Evolutionary conservation across 2,888 invertebrate species (phyloP).

Genomic region (Pristionchus japonicus): DNA sequence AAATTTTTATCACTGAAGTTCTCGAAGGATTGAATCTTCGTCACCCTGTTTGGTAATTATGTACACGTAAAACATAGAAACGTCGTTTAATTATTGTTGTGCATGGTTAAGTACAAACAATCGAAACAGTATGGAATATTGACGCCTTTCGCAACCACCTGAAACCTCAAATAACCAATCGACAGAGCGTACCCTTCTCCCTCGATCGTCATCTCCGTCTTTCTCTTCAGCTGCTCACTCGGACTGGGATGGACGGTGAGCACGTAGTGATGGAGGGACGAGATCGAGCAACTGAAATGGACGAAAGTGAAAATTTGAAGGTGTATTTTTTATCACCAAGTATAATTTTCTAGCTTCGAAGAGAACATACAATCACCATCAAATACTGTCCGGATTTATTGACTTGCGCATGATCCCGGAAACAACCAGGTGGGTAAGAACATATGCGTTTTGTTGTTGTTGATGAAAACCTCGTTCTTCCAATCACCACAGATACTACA

Average conservation of each 20-base stretch:
- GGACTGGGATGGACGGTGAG: neutral
- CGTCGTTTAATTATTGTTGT: no score
- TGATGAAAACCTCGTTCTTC: neutral
- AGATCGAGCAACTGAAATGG: neutral
- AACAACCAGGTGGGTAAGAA: neutral
- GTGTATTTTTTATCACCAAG: no score
- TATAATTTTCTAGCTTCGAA: no score
- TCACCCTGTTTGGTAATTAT: no score
- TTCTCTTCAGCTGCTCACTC: neutral
- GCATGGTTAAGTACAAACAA: no score
- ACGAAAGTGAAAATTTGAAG: no score
- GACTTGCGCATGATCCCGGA: neutral
- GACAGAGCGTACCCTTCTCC: neutral
- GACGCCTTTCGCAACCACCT: neutral
- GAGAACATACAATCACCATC: neutral
- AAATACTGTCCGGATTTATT: neutral
- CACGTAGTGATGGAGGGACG: constrained; percentile 38
- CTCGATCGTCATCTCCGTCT: neutral
- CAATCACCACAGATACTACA: neutral
- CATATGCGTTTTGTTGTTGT: neutral
- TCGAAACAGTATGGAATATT: no score
- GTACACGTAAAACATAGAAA: no score
- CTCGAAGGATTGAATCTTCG: neutral
- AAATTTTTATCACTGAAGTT: no score
- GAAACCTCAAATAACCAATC: neutral